Conservation (phyloP, 2,113 vertebrate species). For the Albula goreensis region DNA sequence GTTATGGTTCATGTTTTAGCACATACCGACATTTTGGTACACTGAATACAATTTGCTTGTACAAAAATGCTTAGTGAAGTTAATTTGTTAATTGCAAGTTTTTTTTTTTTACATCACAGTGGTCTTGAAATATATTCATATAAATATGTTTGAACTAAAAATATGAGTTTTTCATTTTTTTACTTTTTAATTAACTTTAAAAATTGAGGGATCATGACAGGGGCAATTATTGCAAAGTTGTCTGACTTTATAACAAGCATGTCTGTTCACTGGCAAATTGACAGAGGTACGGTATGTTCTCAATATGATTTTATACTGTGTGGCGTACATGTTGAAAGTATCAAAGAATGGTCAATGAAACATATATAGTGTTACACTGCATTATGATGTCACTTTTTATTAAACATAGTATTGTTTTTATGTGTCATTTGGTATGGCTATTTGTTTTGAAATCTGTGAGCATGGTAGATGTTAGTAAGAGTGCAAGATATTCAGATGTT, state of each 20-base stretch:
- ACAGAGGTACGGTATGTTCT: background rate
- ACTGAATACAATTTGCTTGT: background rate
- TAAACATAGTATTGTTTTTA: too few relatives aligned
- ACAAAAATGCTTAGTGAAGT: too few relatives aligned
- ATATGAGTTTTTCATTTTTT: background rate
- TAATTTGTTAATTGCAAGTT: background rate
- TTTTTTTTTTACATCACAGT: background rate
- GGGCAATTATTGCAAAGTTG: background rate
- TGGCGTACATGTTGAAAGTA: background rate
- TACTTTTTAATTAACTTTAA: background rate
- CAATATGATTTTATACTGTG: too few relatives aligned
- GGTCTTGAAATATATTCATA: background rate
- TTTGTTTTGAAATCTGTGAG: too few relatives aligned
- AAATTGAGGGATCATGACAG: background rate
- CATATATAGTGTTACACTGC: too few relatives aligned
- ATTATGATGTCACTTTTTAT: too few relatives aligned
- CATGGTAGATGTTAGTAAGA: too few relatives aligned
- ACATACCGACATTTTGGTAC: background rate
- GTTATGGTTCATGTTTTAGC: background rate
- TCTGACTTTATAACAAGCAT: background rate
- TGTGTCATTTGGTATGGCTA: too few relatives aligned
- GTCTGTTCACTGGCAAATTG: background rate
- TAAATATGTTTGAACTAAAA: background rate
- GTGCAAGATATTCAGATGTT: too few relatives aligned
- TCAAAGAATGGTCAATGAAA: too few relatives aligned